A percentile compares a stretch with the other conserved stretches of the same genome.
Conservation (phyloP, 2,888 invertebrate genomes). For the Lasioglossum leucozonium region DNA sequence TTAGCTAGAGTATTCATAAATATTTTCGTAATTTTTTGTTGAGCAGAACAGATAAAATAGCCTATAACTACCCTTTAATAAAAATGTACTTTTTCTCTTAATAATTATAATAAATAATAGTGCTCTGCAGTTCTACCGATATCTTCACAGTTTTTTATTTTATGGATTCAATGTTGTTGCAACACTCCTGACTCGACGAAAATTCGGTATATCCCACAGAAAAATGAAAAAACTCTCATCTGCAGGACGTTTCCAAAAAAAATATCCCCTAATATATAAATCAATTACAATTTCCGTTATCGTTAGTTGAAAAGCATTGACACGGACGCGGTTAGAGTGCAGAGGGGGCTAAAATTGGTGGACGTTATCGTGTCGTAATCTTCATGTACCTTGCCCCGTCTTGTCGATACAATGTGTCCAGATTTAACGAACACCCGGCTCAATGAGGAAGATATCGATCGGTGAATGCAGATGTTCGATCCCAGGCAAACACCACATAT, state of each 20-base stretch:
- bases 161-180: too few species aligned
- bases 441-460: slow-evolving; percentile 63
- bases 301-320: background rate
- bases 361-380: slow-evolving; percentile 50
- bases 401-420: slow-evolving; percentile 67
- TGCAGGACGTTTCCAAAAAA: background rate
- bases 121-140: too few species aligned
- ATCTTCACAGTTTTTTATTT: too few species aligned
- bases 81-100: too few species aligned
- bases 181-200: too few species aligned
- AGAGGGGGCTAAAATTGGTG: slow-evolving; percentile 30
- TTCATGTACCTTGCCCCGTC: slow-evolving; percentile 36
- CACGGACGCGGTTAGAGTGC: slow-evolving; percentile 3
- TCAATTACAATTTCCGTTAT: slow-evolving; percentile 23
- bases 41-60: too few species aligned
- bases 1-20: too few species aligned
- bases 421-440: slow-evolving; percentile 73
- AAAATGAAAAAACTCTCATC: background rate
- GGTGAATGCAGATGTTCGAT: slow-evolving; percentile 74
- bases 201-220: background rate
- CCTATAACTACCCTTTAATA: too few species aligned
- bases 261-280: slow-evolving; percentile 11
- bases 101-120: too few species aligned
- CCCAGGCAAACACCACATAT: slow-evolving; percentile 63
- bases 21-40: too few species aligned